Conservation (phyloP, 2,113 vertebrate genomes). For the Apistogramma diplotaenia region DNA sequence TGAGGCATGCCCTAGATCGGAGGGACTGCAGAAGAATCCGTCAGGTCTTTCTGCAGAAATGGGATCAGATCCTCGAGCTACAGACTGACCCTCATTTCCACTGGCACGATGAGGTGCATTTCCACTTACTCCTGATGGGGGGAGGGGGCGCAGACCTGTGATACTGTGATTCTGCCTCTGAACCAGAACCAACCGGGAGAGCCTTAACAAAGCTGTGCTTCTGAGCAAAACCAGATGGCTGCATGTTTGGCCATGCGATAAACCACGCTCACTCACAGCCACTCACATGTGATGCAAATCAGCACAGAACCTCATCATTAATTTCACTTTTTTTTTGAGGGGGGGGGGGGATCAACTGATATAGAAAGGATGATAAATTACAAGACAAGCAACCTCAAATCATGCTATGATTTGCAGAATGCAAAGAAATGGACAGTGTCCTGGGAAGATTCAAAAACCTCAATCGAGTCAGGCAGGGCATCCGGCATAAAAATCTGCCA, state of each 20-base stretch:
- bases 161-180: neutral
- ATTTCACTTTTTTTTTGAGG: no score
- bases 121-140: neutral
- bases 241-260: neutral
- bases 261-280: neutral
- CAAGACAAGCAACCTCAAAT: neutral
- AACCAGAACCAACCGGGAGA: neutral
- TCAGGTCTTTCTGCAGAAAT: neutral
- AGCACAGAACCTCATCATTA: neutral
- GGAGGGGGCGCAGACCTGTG: neutral
- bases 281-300: neutral
- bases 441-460: neutral
- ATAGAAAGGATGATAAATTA: neutral
- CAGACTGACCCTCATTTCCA: neutral
- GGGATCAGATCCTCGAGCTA: neutral
- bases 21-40: neutral
- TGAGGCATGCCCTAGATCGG: constrained; percentile 5
- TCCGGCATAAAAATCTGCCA: neutral
- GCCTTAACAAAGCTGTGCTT: neutral
- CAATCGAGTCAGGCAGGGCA: neutral
- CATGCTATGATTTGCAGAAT: neutral
- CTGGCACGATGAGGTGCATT: neutral
- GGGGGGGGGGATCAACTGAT: no score
- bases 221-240: neutral
- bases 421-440: neutral